A percentile compares a stretch with the other conserved stretches of the same genome.
phyloP scores from a whole-genome alignment of 2,888 invertebrate genomes.

The Laothoe populi region DNA sequence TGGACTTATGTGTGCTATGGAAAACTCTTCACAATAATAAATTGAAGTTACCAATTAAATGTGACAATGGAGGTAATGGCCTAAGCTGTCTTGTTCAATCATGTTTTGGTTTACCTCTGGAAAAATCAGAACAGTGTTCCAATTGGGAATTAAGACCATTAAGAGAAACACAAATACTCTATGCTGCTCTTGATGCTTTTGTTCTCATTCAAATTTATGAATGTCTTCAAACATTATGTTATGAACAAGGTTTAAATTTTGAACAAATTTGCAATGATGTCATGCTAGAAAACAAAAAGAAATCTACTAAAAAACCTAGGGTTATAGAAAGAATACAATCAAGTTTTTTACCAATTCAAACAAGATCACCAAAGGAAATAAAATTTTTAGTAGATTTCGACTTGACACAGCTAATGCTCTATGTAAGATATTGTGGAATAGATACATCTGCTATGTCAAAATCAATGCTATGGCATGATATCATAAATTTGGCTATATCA shows the following conservation, averaged over 20 bases:
- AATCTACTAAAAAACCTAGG: slow-evolving; percentile 71
- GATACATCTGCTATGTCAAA: slow-evolving; percentile 87
- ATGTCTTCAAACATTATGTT: slow-evolving; percentile 79
- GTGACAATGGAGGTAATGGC: slow-evolving; percentile 85
- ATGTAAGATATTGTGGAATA: slow-evolving; percentile 81
- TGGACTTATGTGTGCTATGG: slow-evolving; percentile 74
- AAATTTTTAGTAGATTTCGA: slow-evolving; percentile 67
- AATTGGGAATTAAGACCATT: slow-evolving; percentile 95
- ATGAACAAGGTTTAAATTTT: slow-evolving; percentile 84
- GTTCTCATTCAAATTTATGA: slow-evolving; percentile 93
- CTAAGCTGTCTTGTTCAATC: slow-evolving; percentile 90
- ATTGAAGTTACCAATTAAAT: slow-evolving; percentile 64
- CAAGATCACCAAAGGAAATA: slow-evolving; percentile 53
- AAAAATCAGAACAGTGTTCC: slow-evolving; percentile 96
- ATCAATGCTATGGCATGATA: slow-evolving; percentile 75
- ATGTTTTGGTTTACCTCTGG: slow-evolving; percentile 90
- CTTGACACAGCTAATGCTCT: slow-evolving; percentile 59
- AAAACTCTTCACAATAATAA: slow-evolving; percentile 66
- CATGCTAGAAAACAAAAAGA: slow-evolving; percentile 80
- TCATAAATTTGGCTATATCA: slow-evolving; percentile 67
- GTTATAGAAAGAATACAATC: slow-evolving; percentile 54
- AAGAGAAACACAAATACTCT: slow-evolving; percentile 89
- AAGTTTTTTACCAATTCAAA: slow-evolving; percentile 42
- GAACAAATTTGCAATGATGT: slow-evolving; percentile 86
- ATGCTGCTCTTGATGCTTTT: slow-evolving; percentile 95